A percentile compares a stretch with the other conserved stretches of the same genome.
phyloP scores from a whole-genome alignment of 2,888 invertebrate species.

The Lycaena phlaeas region DNA sequence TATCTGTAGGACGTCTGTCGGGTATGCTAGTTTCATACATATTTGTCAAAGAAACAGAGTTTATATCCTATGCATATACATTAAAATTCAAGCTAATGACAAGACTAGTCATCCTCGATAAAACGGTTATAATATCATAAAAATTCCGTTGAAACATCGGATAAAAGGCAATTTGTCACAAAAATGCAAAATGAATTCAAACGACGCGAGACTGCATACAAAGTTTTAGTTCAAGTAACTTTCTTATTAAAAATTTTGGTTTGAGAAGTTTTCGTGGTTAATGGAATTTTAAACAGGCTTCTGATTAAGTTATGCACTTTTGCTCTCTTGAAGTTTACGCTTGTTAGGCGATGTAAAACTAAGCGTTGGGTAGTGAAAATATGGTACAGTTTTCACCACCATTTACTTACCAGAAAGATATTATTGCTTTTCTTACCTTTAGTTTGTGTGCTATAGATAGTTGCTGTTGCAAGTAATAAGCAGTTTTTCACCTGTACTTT shows the following conservation, averaged over 20 bases:
- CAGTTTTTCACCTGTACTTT: too few relatives aligned
- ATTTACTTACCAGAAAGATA: too few relatives aligned
- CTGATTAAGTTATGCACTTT: conserved; percentile 19
- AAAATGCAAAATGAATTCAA: conserved; percentile 35
- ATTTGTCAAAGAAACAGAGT: too few relatives aligned
- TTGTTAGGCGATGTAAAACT: background rate
- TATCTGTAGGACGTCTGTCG: too few relatives aligned
- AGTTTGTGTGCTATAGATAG: too few relatives aligned
- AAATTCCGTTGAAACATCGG: background rate
- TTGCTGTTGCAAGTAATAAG: too few relatives aligned
- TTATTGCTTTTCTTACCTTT: too few relatives aligned
- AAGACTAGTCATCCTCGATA: background rate
- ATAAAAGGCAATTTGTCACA: conserved; percentile 7
- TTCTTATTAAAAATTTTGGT: conserved; percentile 58
- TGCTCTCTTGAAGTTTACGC: conserved; percentile 7
- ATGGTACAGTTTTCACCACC: too few relatives aligned
- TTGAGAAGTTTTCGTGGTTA: conserved; percentile 38
- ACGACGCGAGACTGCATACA: conserved; percentile 25
- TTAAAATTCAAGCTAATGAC: background rate
- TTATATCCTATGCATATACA: too few relatives aligned
- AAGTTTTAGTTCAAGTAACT: conserved; percentile 28
- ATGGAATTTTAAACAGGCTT: conserved; percentile 45
- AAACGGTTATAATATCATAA: background rate
- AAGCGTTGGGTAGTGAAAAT: conserved; percentile 1
- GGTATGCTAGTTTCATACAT: too few relatives aligned